Base-by-base conservation (phyloP, 2,113 vertebrate species). In the Clarias magur region DNA sequence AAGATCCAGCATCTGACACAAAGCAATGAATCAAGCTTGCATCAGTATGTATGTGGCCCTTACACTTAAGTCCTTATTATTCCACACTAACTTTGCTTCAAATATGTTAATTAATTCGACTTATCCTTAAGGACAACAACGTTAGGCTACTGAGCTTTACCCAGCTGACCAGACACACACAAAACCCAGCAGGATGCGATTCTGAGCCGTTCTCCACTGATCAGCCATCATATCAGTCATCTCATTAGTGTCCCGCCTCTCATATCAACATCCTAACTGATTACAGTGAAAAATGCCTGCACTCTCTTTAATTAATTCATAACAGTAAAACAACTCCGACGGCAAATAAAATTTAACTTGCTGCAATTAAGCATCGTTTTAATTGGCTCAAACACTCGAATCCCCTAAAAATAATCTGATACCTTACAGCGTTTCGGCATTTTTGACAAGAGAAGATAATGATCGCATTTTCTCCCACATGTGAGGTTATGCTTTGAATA, bases 181-280 rank as follows among this genome's bases (percentile, higher is more conserved):
- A 30, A 85, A 48, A 86, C 84, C 73, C 30, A 78, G 85, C 83
- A 53, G 68, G 63, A 79, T 48, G 53, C 63, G 30, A 48, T 88
- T 83, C 72, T 23, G 25, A 56, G 38, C 82, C 59, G 57, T 81
- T 86, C 80, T 68, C 38, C 73, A 85, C 84, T 76, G 42, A 88
- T 89, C 63, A 84, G 65, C 62, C 72, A 84, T 88, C 83, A 53
- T 62, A 90, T 91, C 86, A 90, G 80, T 87, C 81, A 91, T 86
- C 57, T 60, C 48, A 88, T 85, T 85, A 84, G 17, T 25, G 30
- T 67, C 75, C 80, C 16, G n/a, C 80, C 82, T 86, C 75, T 15
- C 27, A 88, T 86, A 88, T 89, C 72, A 75, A 85, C 86, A 59
- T 85, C 67, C 82, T 62, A 82, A 89, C 84, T 78, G 72, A 87